phyloP scores from a whole-genome alignment of 2,797 vertebrate genomes.

The Hypotaenidia okinawae region DNA sequence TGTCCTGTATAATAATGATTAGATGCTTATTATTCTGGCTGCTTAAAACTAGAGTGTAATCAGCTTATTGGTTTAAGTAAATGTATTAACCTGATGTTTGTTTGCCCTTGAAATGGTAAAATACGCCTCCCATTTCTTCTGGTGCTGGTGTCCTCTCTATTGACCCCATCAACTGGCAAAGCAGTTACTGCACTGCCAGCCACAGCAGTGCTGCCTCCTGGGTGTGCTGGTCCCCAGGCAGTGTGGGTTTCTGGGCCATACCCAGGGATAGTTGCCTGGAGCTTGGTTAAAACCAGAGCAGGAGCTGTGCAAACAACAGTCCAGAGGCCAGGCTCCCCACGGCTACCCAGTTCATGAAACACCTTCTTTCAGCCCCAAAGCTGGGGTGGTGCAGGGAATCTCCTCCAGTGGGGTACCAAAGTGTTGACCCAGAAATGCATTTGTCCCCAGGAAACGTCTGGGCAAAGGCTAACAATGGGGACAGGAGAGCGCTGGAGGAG shows the following conservation, averaged over 20 bases:
- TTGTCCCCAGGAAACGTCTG: not conserved
- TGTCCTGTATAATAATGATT: too few relatives aligned
- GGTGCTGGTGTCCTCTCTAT: too few relatives aligned
- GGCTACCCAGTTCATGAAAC: not conserved
- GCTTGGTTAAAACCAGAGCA: not conserved
- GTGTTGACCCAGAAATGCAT: not conserved
- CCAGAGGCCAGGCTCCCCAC: not conserved
- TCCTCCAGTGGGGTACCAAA: not conserved
- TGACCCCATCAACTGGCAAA: too few relatives aligned
- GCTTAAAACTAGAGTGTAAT: too few relatives aligned
- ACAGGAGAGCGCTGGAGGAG: not conserved
- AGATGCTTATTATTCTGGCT: too few relatives aligned
- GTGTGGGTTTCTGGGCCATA: not conserved
- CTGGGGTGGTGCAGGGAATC: not conserved
- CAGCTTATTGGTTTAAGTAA: too few relatives aligned
- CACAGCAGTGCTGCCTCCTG: not conserved
- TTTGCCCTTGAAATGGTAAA: too few relatives aligned
- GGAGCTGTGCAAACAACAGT: not conserved
- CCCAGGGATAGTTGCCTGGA: accelerated
- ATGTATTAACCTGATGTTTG: too few relatives aligned
- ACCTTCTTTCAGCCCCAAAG: not conserved
- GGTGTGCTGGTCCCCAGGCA: accelerated
- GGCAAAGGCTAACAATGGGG: not conserved
- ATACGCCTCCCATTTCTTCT: too few relatives aligned
- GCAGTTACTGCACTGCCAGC: not conserved